Evolutionary conservation across 1,140 invertebrate genomes (phyloP).

Genomic region (Atta texana): DNA sequence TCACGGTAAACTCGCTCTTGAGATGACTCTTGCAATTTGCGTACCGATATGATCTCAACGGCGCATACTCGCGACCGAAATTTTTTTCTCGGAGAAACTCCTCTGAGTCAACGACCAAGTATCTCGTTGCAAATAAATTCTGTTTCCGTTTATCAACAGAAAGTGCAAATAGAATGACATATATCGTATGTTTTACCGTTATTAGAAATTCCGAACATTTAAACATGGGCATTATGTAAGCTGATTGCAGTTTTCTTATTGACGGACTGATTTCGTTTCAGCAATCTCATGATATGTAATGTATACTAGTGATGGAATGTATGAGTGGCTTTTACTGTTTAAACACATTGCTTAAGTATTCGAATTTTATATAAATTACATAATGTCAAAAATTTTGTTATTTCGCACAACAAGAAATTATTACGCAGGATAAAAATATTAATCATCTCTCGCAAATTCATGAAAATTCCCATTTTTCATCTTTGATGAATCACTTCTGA

Average conservation of each 20-base stretch:
- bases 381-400: not conserved
- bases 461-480: not conserved
- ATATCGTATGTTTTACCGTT: not conserved
- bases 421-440: not conserved
- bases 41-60: constrained; percentile 24
- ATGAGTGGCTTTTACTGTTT: not conserved
- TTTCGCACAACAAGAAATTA: not conserved
- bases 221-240: not conserved
- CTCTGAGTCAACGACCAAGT: not conserved
- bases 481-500: not conserved
- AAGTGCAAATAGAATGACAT: constrained; percentile 28
- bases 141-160: constrained; percentile 27
- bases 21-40: constrained; percentile 12
- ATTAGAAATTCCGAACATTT: not conserved
- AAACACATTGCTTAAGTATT: constrained; percentile 12
- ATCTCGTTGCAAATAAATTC: not conserved
- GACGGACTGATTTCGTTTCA: not conserved
- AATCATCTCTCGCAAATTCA: not conserved
- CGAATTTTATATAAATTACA: not conserved
- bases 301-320: not conserved
- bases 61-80: not conserved
- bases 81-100: not conserved
- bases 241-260: not conserved
- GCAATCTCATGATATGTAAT: not conserved
- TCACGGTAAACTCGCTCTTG: constrained; percentile 40